Evolutionary conservation across 2,888 invertebrate species (phyloP).

Genomic region (Pogonocherus hispidulus): DNA sequence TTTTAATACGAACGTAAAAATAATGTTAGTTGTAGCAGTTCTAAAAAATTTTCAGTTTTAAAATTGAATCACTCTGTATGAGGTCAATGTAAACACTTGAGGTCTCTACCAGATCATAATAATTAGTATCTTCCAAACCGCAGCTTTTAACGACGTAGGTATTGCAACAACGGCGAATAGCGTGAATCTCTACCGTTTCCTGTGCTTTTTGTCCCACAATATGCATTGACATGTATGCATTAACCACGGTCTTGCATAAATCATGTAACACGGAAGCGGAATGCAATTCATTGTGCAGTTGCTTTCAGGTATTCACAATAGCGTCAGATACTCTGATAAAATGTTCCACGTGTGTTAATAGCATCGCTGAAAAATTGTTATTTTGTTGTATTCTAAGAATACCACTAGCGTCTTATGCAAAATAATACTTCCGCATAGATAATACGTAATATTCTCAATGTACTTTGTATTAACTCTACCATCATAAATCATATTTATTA

Average conservation of each 20-base stretch:
- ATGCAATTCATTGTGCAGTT: conserved; percentile 15
- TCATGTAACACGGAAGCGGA: conserved; percentile 14
- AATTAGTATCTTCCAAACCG: conserved; percentile 7
- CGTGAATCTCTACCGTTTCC: conserved; percentile 23
- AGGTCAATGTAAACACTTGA: too few relatives aligned
- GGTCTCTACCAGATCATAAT: too few relatives aligned
- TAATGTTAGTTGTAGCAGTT: too few relatives aligned
- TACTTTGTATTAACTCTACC: too few relatives aligned
- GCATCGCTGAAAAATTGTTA: not conserved
- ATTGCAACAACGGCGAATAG: conserved; percentile 15
- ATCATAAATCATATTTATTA: too few relatives aligned
- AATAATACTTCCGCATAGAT: too few relatives aligned
- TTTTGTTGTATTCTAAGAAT: not conserved
- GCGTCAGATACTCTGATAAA: not conserved
- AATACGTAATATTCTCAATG: too few relatives aligned
- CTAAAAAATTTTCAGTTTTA: too few relatives aligned
- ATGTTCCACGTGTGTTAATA: conserved; percentile 4
- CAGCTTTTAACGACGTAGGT: not conserved
- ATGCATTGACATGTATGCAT: conserved; percentile 29
- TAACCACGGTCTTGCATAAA: conserved; percentile 23
- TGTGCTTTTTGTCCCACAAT: conserved; percentile 21
- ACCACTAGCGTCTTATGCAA: too few relatives aligned
- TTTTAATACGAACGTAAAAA: too few relatives aligned
- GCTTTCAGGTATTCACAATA: conserved; percentile 12
- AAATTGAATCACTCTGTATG: too few relatives aligned